These are phyloP conservation scores for Wiebesia pumilae DNA, from an alignment of 1,140 invertebrate genomes.

Conservation along the genomic window DNA sequence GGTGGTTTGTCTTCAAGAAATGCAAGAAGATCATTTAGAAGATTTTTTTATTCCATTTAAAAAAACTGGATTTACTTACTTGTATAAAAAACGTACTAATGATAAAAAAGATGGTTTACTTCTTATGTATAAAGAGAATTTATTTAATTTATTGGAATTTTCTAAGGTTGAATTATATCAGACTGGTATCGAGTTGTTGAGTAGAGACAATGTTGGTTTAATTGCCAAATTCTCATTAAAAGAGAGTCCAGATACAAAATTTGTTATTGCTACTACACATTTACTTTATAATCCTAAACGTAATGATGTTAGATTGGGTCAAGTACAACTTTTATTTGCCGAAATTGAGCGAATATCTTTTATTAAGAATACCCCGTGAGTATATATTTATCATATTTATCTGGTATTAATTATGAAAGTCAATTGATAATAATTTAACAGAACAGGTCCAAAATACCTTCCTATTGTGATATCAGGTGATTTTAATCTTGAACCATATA, in stretches of 20 bases:
- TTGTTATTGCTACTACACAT: constrained; percentile 94
- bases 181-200: constrained; percentile 78
- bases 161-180: constrained; percentile 77
- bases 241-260: constrained; percentile 70
- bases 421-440: constrained; percentile 54
- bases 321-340: constrained; percentile 85
- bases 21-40: constrained; percentile 85
- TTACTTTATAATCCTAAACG: constrained; percentile 93
- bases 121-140: constrained; percentile 64
- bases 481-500: constrained; percentile 87
- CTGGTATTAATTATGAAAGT: neutral
- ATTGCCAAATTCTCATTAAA: constrained; percentile 83
- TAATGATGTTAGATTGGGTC: constrained; percentile 91
- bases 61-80: constrained; percentile 66
- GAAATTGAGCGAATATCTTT: constrained; percentile 89
- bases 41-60: constrained; percentile 78
- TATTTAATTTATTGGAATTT: constrained; percentile 65
- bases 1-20: constrained; percentile 91
- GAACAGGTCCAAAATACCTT: constrained; percentile 74
- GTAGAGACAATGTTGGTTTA: constrained; percentile 91
- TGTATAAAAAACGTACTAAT: constrained; percentile 74
- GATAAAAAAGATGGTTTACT: constrained; percentile 69
- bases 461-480: constrained; percentile 93
- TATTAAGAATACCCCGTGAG: constrained; percentile 68
- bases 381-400: constrained; percentile 29